phyloP scores from a whole-genome alignment of 2,797 vertebrate genomes.

The Poeciliopsis infans region DNA sequence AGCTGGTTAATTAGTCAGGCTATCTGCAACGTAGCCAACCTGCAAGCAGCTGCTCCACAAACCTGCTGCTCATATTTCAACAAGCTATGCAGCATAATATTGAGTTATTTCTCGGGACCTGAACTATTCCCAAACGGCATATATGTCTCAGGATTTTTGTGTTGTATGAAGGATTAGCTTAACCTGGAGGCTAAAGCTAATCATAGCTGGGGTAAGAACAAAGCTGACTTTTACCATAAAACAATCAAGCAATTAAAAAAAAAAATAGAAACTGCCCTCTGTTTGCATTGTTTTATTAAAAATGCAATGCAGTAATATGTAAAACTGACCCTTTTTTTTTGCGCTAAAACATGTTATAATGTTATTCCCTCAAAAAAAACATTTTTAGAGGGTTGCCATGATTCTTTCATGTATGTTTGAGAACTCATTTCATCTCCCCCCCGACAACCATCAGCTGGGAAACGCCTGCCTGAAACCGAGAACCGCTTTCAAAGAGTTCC shows the following conservation, averaged over 20 bases:
- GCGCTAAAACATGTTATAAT: no score
- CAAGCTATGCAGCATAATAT: no score
- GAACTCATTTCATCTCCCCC: no score
- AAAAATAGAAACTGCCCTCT: neutral
- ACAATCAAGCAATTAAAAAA: no score
- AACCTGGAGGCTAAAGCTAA: neutral
- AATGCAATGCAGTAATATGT: neutral
- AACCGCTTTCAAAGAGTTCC: no score
- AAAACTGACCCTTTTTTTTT: no score
- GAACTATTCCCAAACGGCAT: neutral
- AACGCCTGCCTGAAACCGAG: no score
- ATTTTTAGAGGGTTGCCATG: no score
- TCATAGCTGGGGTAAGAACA: neutral
- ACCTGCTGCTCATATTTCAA: neutral
- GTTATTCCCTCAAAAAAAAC: no score
- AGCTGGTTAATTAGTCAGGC: neutral
- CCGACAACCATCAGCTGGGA: no score
- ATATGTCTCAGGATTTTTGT: neutral
- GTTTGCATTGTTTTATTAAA: neutral
- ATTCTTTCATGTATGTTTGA: no score
- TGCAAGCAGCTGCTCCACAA: neutral
- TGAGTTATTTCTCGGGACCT: neutral
- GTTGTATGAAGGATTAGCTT: neutral
- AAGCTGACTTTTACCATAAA: neutral
- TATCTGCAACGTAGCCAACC: neutral